These are phyloP conservation scores for Psittacula echo DNA, from an alignment of 2,797 vertebrate genomes.

Conservation along the genomic window DNA sequence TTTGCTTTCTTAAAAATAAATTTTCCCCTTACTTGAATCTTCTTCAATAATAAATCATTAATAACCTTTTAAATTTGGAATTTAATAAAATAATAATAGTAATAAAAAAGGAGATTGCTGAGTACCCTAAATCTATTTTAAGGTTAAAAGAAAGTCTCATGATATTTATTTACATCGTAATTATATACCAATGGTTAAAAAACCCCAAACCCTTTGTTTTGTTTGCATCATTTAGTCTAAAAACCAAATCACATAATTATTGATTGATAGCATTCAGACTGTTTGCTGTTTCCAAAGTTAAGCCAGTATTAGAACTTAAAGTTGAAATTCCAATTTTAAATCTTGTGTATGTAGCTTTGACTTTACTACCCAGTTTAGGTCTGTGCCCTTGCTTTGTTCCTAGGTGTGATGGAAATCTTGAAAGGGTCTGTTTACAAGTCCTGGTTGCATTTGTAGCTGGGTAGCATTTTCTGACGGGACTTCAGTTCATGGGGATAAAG, in stretches of 20 bases:
- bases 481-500: neutral
- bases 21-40: neutral
- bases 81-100: slow-evolving; percentile 51
- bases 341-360: neutral
- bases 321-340: neutral
- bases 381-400: neutral
- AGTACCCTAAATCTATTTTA: neutral
- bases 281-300: neutral
- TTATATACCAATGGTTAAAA: neutral
- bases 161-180: neutral
- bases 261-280: neutral
- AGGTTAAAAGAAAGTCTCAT: neutral
- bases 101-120: slow-evolving; percentile 27
- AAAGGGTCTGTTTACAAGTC: neutral
- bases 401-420: neutral
- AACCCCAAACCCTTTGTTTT: neutral
- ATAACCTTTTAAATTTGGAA: slow-evolving; percentile 26
- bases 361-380: neutral
- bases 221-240: slow-evolving; percentile 38
- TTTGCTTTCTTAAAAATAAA: slow-evolving; percentile 31
- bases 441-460: neutral
- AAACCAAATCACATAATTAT: neutral
- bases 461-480: neutral
- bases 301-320: neutral
- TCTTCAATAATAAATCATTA: slow-evolving; percentile 19